phyloP scores from a whole-genome alignment of 2,113 vertebrate genomes.

The Ictalurus furcatus region DNA sequence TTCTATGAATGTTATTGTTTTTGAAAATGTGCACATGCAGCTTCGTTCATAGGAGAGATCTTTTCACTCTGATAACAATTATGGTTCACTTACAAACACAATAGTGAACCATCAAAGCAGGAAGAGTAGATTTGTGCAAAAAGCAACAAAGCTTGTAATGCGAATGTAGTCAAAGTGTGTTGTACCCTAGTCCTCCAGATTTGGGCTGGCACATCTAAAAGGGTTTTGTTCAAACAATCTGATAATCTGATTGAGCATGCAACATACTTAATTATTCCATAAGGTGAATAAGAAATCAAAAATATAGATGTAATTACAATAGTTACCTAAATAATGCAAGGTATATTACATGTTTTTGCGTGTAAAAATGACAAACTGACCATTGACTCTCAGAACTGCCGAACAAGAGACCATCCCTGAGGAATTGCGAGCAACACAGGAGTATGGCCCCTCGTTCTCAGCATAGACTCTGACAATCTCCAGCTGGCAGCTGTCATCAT shows the following conservation, averaged over 20 bases:
- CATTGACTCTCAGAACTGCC: slow-evolving; percentile 82
- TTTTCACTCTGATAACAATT: neutral
- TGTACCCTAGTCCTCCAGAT: slow-evolving; percentile 7
- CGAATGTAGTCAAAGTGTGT: slow-evolving; percentile 21
- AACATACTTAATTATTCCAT: neutral
- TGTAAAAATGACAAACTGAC: slow-evolving; percentile 61
- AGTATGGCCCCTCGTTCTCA: slow-evolving; percentile 86
- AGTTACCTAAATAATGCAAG: neutral
- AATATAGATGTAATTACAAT: neutral
- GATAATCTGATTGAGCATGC: neutral
- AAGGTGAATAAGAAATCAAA: neutral
- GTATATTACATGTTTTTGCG: neutral
- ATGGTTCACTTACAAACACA: slow-evolving; percentile 12
- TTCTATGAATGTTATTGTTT: neutral
- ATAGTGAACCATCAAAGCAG: slow-evolving; percentile 2
- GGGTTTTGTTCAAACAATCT: neutral
- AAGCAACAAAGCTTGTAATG: slow-evolving; percentile 9
- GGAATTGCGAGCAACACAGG: slow-evolving; percentile 86
- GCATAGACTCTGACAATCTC: slow-evolving; percentile 83
- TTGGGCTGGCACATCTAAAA: neutral
- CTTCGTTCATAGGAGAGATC: neutral
- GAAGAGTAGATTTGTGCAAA: neutral
- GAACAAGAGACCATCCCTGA: slow-evolving; percentile 88
- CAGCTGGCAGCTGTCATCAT: slow-evolving; percentile 85
- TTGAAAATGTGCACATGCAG: neutral